Evolutionary conservation across 2,113 vertebrate species (phyloP).

Genomic region (Thymallus thymallus): DNA sequence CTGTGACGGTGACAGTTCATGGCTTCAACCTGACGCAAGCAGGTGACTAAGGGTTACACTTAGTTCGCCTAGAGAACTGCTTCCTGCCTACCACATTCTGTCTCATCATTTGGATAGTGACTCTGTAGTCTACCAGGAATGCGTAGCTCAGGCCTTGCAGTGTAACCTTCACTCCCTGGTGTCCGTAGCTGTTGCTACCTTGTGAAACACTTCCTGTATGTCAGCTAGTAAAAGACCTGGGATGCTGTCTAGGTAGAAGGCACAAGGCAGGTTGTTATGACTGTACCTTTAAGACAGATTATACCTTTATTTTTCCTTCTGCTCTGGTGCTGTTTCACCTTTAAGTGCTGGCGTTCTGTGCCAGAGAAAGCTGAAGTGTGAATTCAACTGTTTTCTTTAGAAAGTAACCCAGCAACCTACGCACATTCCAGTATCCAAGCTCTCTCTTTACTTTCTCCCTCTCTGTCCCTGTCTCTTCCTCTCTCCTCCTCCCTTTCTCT

Average conservation of each 20-base stretch:
- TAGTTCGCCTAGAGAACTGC: background rate
- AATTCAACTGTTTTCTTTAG: no score
- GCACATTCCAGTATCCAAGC: no score
- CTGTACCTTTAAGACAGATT: background rate
- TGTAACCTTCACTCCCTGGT: background rate
- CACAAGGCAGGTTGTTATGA: background rate
- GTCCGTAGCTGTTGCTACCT: background rate
- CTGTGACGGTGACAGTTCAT: slow-evolving; percentile 23
- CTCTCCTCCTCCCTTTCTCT: no score
- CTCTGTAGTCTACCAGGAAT: background rate
- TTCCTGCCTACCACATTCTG: background rate
- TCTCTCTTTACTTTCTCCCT: no score
- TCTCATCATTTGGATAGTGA: background rate
- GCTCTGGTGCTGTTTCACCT: background rate
- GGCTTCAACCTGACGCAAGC: slow-evolving; percentile 26
- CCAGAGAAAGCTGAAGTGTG: no score
- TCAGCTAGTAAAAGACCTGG: background rate
- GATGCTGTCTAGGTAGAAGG: background rate
- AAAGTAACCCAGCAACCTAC: no score
- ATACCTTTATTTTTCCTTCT: background rate
- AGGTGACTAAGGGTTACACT: background rate
- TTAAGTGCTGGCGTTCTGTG: slow-evolving; percentile 1
- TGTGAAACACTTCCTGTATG: background rate
- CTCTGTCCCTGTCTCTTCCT: no score
- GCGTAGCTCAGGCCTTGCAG: background rate